These are phyloP conservation scores for Halcyon senegalensis DNA, from an alignment of 2,113 vertebrate genomes.

Conservation along the genomic window DNA sequence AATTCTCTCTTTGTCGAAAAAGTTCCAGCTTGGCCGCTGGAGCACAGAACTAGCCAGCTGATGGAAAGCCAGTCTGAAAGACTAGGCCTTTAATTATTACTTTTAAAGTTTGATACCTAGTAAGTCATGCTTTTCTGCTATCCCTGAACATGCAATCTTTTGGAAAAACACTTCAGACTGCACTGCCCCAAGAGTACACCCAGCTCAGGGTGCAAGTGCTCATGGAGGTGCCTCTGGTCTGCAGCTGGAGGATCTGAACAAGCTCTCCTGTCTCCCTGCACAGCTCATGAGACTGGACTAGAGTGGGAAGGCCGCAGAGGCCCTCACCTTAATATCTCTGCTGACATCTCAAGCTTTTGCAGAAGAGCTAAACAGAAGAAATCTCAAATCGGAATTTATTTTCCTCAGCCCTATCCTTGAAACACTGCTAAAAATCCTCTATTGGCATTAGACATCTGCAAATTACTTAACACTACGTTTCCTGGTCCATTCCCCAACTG, in stretches of 20 bases:
- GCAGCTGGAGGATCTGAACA: not conserved
- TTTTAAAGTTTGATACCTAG: not conserved
- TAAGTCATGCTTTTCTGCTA: not conserved
- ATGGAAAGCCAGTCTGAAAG: not conserved
- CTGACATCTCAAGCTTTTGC: not conserved
- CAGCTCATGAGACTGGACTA: not conserved
- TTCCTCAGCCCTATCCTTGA: not conserved
- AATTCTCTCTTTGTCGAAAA: not conserved
- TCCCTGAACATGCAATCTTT: not conserved
- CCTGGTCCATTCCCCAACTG: not conserved
- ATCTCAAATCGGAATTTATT: not conserved
- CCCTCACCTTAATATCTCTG: not conserved
- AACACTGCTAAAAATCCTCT: not conserved
- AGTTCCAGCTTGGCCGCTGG: not conserved
- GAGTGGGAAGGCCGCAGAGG: not conserved
- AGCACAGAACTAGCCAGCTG: not conserved
- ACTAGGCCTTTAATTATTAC: not conserved
- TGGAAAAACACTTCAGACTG: not conserved
- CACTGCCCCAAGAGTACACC: accelerated
- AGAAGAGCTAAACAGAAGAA: not conserved
- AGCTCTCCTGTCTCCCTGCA: not conserved
- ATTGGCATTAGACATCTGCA: not conserved
- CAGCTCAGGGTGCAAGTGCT: not conserved
- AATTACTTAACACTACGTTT: not conserved
- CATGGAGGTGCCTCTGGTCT: not conserved